Base-by-base conservation (phyloP, 1,140 invertebrate species). In the Tetranychus cinnabarinus region DNA sequence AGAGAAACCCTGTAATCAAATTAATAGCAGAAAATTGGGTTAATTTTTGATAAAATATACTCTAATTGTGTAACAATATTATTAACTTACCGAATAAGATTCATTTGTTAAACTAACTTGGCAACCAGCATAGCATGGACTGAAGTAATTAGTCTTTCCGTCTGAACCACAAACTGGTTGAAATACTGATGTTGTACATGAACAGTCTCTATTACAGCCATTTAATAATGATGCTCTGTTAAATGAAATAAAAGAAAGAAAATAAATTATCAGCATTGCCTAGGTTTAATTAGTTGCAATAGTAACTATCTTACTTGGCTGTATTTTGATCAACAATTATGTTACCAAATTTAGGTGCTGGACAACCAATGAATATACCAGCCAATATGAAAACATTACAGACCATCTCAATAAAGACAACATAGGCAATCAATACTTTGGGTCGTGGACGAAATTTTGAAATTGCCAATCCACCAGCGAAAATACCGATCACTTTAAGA, bases 81-180 rank as follows among this genome's bases (percentile, higher is more conserved):
- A 6, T 42, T 42, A 5, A 10, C 39, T 42, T 42, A 42, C 39
- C 10, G 10, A 42, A 42, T 42, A 42, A 42, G 39, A 42, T 42
- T 5, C 5, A 42, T 42, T 42, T 10, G 39, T 6, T 42, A 42
- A 42, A 10, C 39, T 42, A 42, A 42, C 39, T 42, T 42, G 39
- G 69, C 88, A 92, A 34, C 87, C 88, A 46, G 87, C 87, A 69
- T 88, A 83, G 71, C 88, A 92, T 34, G 87, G 82, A 50, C 85
- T 88, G 69, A 86, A 83, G 70, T 89, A 91, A 10, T 62, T 64
- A 7, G 85, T 88, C 68, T 72, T 79, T 1, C 80, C 80, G 69
- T 88, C 84, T 15, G 73, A 72, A 47, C 58, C 63, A 68, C 88
- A 92, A 58, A 90, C 81, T 6, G 86, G 86, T 46, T 68, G 62